Evolutionary conservation across 1,140 invertebrate species (phyloP), one percentile per base, ranked within the genome.

Genomic region (Thaumetopoea pityocampa): DNA sequence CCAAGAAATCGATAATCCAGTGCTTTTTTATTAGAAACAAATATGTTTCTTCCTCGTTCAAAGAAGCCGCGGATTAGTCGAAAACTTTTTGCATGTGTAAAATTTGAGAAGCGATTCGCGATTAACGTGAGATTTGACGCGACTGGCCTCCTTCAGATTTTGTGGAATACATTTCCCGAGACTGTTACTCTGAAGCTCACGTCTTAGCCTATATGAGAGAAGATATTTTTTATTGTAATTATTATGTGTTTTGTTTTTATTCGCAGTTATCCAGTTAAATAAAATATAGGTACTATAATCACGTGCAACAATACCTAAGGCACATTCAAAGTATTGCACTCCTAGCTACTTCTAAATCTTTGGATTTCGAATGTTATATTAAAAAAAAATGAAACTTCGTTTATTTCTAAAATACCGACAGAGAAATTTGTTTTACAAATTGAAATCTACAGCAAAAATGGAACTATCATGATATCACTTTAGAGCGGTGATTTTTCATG

Each of bases 1-100:
- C 34, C n/a, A n/a, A 63, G 74, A 79, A 82, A 71, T 74, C 71
- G 70, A 72, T 82, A 82, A 82, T 78, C 78, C 69, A 20, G 33
- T 50, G 55, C 62, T 72, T 73, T 78, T 81, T 80, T 68, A 72
- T 52, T 33, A 65, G 71, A 76, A 82, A 76, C 78, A 72, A 78
- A 73, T 58, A 70, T 72, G 32, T 46, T 51, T 56, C 58, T 57
- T 43, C 60, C 54, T 51, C 51, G 52, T 58, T 51, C 43, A 42
- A 82, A 82, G 73, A 49, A 8, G 62, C 78, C 78, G 76, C 78
- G 67, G 76, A 71, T 78, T 74, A 72, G 59, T 53, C 38, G 57
- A 55, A 42, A 58, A 56, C 68, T 77, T 79, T 78, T 80, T 67
- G 60, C 51, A 47, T 49, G 60, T 60, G 52, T 65, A 70, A 67